Evolutionary conservation across 2,797 vertebrate genomes (phyloP).

Genomic region (Chaetophractus vellerosus): DNA sequence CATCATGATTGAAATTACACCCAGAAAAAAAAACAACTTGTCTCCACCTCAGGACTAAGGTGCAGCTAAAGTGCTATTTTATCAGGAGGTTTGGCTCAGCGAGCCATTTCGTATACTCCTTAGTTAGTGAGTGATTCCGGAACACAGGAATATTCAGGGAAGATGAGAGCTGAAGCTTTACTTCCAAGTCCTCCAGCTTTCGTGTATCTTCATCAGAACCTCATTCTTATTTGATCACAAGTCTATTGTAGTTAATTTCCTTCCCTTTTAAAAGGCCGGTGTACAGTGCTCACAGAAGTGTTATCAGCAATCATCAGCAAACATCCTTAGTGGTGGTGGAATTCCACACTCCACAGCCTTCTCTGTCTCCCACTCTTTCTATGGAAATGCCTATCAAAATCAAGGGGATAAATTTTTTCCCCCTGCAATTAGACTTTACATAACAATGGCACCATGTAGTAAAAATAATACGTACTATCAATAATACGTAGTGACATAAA

Average conservation of each 20-base stretch:
- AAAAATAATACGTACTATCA: slow-evolving; percentile 87
- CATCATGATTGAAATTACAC: slow-evolving; percentile 56
- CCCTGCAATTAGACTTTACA: slow-evolving; percentile 84
- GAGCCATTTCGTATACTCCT: neutral
- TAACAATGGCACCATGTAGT: slow-evolving; percentile 78
- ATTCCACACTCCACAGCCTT: slow-evolving; percentile 75
- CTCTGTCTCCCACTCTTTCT: slow-evolving; percentile 81
- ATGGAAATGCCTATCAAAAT: slow-evolving; percentile 85
- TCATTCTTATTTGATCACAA: slow-evolving; percentile 79
- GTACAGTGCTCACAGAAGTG: slow-evolving; percentile 70
- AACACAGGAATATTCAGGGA: slow-evolving; percentile 30
- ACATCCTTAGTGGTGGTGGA: slow-evolving; percentile 78
- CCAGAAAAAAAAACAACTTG: slow-evolving; percentile 35
- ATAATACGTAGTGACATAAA: slow-evolving; percentile 85
- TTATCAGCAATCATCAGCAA: slow-evolving; percentile 74
- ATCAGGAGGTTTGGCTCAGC: neutral
- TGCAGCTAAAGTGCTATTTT: slow-evolving; percentile 39
- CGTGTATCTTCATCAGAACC: slow-evolving; percentile 81
- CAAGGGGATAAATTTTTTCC: slow-evolving; percentile 84
- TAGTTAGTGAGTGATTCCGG: slow-evolving; percentile 60
- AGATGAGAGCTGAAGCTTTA: slow-evolving; percentile 11
- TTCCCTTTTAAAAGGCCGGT: slow-evolving; percentile 73
- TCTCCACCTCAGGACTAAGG: slow-evolving; percentile 17
- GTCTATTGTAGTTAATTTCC: slow-evolving; percentile 85
- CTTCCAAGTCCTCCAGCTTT: slow-evolving; percentile 78